These are phyloP conservation scores for Elachura formosa DNA, from an alignment of 2,113 vertebrate genomes.

Conservation along the genomic window DNA sequence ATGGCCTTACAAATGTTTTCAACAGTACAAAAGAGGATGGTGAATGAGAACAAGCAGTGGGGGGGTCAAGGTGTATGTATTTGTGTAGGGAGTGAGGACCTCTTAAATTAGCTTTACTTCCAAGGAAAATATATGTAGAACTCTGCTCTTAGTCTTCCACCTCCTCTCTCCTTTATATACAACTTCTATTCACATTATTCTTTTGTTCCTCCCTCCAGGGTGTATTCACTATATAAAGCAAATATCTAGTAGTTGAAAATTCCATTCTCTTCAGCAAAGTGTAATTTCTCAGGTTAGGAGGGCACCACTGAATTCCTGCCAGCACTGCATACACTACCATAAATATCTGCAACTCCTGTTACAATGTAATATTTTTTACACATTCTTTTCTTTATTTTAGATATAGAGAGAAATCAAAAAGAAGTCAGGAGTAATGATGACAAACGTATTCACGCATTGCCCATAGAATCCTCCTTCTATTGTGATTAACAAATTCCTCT, in stretches of 20 bases:
- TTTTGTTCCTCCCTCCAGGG: neutral
- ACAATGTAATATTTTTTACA: neutral
- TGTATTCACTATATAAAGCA: neutral
- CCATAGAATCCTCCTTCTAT: neutral
- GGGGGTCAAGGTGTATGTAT: neutral
- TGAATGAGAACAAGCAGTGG: neutral
- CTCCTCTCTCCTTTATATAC: neutral
- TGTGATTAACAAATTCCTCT: neutral
- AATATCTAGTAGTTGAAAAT: neutral
- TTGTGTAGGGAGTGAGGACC: neutral
- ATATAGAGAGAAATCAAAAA: neutral
- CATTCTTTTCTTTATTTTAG: neutral
- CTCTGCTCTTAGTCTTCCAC: neutral
- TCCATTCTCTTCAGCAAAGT: neutral
- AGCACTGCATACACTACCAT: neutral
- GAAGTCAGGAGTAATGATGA: neutral
- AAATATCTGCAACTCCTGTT: neutral
- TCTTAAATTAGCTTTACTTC: neutral
- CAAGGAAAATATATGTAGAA: neutral
- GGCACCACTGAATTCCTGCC: neutral
- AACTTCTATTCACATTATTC: neutral
- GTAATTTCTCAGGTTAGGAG: neutral
- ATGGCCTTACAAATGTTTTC: neutral
- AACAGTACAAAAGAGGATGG: neutral
- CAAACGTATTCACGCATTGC: neutral